Evolutionary conservation across 2,113 vertebrate species (phyloP), one percentile per base, ranked within the genome.

Genomic region (Cynocephalus volans): DNA sequence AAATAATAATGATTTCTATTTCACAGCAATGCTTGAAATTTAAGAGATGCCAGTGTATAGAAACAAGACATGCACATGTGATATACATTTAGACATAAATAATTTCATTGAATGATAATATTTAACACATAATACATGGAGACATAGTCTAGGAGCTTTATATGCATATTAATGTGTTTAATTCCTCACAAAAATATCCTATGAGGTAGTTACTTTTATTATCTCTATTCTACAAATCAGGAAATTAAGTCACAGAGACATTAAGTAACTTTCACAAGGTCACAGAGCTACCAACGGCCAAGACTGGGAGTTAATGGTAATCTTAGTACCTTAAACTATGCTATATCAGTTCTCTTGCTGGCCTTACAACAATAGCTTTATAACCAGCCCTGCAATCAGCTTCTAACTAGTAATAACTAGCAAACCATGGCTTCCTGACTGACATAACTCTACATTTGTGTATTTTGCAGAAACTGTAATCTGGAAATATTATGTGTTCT

Each of bases 1-100:
- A 97, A 82, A 64, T 69, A 33, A 48, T 48, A 13, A 36, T 36
- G 41, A 33, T 52, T 88, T 84, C 69, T 93, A 41, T 56, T 88
- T 64, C 36, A 67, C 31, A 60, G 15, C 54, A 90, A 15, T 67
- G 0, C 33, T 87, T 93, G 17, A 89, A 80, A 28, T 93, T 62
- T 69, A 77, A 48, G 24, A 36, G 4, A 65, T 31, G 11, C 45
- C 10, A 60, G 19, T n/a, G 33, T 54, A 9, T 3, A 33, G 48
- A 72, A 69, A 64, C 75, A 62, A 64, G n/a, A 58, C 77, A 62
- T 19, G 14, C 0, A 10, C 15, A 54, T 9, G 1, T 17, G 1
- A 33, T 36, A 24, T 11, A 62, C 23, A 36, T 84, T 93, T 48
- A 70, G 26, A 21, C 36, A 82, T 41, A 45, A 82, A 45, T 33